phyloP scores from a whole-genome alignment of 2,113 vertebrate species.

The Hippoglossus stenolepis region DNA sequence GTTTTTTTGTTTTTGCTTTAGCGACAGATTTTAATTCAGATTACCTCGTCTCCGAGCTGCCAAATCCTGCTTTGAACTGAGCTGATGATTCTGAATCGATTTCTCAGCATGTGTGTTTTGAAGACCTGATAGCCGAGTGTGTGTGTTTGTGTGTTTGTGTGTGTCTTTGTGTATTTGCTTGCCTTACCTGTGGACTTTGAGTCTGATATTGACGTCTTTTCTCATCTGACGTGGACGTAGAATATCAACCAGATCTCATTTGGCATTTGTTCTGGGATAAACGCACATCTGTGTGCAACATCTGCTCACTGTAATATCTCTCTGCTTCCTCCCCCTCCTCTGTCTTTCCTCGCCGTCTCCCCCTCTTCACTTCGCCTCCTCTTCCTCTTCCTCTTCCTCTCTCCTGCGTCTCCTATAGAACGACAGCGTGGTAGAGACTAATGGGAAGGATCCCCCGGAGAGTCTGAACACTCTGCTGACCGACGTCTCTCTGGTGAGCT shows the following conservation, averaged over 20 bases:
- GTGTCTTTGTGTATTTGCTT: neutral
- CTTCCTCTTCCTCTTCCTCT: neutral
- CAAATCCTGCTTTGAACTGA: slow-evolving; percentile 50
- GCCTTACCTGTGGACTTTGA: neutral
- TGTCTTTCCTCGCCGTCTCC: slow-evolving; percentile 9
- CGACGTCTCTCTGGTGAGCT: slow-evolving; percentile 94
- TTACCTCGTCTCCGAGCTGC: too few species aligned
- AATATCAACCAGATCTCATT: too few species aligned
- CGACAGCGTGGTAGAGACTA: slow-evolving; percentile 86
- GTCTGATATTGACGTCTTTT: slow-evolving; percentile 20
- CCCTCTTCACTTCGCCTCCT: neutral
- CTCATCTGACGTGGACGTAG: too few species aligned
- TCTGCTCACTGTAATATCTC: neutral
- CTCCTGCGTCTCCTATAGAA: slow-evolving; percentile 81
- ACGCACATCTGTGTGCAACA: too few species aligned
- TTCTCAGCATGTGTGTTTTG: slow-evolving; percentile 43
- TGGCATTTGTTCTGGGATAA: too few species aligned
- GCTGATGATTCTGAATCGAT: slow-evolving; percentile 53
- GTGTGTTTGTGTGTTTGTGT: slow-evolving; percentile 14
- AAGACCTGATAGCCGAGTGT: neutral
- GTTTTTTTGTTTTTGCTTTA: slow-evolving; percentile 67
- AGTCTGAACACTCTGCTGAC: slow-evolving; percentile 86
- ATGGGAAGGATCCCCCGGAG: slow-evolving; percentile 81
- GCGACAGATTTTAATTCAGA: too few species aligned
- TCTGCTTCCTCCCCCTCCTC: slow-evolving; percentile 29